Conservation (phyloP, 1,140 invertebrate genomes). For the Drosophila leontia region DNA sequence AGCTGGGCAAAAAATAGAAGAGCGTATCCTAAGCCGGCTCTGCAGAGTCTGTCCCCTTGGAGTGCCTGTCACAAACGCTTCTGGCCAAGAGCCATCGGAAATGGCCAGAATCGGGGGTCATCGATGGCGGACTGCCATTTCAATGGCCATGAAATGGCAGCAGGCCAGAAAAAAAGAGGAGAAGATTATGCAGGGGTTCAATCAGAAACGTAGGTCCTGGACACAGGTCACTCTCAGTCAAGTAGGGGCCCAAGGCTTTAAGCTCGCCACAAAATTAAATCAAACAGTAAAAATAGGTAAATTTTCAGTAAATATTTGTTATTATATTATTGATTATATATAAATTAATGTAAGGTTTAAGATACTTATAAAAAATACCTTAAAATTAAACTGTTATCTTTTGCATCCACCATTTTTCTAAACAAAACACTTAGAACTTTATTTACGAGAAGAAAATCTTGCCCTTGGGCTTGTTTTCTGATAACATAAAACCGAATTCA, state of each 20-base stretch:
- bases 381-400: not conserved
- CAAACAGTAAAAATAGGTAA: too few relatives aligned
- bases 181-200: conserved; percentile 15
- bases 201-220: conserved; percentile 12
- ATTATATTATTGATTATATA: too few relatives aligned
- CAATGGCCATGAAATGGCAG: conserved; percentile 30
- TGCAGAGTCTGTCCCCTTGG: conserved; percentile 16
- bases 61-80: conserved; percentile 58
- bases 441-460: conserved; percentile 7
- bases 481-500: conserved; percentile 34
- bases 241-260: not conserved
- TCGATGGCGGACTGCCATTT: conserved; percentile 40
- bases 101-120: conserved; percentile 41
- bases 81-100: conserved; percentile 36
- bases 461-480: conserved; percentile 5
- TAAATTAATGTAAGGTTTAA: too few relatives aligned
- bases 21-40: conserved; percentile 52
- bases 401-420: not conserved
- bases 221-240: conserved; percentile 34
- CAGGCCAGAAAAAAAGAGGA: not conserved
- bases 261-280: not conserved
- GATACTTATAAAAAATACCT: too few relatives aligned
- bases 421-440: not conserved
- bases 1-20: not conserved
- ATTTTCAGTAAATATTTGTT: not conserved